phyloP scores from a whole-genome alignment of 1,140 invertebrate species.

The Diorhabda carinulata region DNA sequence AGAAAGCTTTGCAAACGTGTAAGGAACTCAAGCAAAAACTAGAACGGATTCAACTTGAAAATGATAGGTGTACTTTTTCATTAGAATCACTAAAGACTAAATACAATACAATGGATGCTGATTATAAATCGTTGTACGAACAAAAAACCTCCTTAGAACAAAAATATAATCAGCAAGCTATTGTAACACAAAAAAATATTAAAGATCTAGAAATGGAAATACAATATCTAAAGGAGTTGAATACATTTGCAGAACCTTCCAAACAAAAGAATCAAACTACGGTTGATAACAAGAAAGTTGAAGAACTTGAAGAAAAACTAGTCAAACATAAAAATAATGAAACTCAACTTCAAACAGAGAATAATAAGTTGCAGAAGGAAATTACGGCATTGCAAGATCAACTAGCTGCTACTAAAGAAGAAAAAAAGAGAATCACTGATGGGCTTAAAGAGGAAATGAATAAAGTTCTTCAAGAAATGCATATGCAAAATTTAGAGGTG shows the following conservation, averaged over 20 bases:
- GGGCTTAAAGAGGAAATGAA: background rate
- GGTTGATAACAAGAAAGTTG: background rate
- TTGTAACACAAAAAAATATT: background rate
- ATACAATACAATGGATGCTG: background rate
- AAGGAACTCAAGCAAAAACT: constrained; percentile 9
- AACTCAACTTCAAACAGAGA: background rate
- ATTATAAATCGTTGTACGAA: background rate
- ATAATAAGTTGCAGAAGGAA: background rate
- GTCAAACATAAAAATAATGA: constrained; percentile 3
- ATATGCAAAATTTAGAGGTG: too few relatives aligned
- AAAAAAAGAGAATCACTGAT: background rate
- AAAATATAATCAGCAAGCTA: constrained; percentile 4
- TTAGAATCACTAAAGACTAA: constrained; percentile 1
- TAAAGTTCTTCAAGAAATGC: background rate
- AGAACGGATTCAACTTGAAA: constrained; percentile 5
- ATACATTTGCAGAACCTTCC: too few relatives aligned
- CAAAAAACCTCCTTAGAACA: background rate
- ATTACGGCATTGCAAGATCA: too few relatives aligned
- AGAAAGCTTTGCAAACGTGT: constrained; percentile 6
- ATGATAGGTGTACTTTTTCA: constrained; percentile 5
- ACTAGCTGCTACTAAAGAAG: background rate
- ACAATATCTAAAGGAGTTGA: constrained; percentile 4
- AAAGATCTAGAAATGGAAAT: constrained; percentile 6
- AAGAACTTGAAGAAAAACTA: constrained; percentile 4
- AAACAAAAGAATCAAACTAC: background rate